Percentiles rank a stretch among this genome's conserved stretches.
Evolutionary conservation across 1,140 invertebrate genomes (phyloP).

Genomic region (Protaetia brevitarsis): DNA sequence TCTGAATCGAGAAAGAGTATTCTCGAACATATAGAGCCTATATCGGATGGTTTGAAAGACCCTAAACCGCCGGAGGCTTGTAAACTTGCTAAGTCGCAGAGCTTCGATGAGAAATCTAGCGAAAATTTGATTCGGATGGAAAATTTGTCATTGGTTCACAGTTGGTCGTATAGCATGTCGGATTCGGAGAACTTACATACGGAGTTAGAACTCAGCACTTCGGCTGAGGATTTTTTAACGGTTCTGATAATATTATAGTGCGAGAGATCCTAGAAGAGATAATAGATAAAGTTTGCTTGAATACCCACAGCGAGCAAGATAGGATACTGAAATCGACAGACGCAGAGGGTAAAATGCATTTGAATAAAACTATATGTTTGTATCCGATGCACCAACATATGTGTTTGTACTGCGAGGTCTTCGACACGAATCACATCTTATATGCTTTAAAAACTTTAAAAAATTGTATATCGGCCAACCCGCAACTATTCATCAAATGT

Average conservation of each 20-base stretch:
- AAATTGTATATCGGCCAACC: constrained; percentile 70
- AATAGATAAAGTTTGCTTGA: constrained; percentile 40
- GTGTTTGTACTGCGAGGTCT: constrained; percentile 76
- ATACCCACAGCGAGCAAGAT: constrained; percentile 27
- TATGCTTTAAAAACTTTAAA: constrained; percentile 76
- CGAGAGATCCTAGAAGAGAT: constrained; percentile 41
- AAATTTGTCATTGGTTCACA: constrained; percentile 42
- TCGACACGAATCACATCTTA: constrained; percentile 72
- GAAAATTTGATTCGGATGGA: constrained; percentile 36
- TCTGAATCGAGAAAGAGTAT: constrained; percentile 13
- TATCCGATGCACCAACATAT: constrained; percentile 82
- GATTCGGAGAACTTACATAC: constrained; percentile 39
- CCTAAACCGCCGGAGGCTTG: constrained; percentile 38
- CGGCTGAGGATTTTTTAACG: constrained; percentile 47
- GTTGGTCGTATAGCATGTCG: constrained; percentile 46
- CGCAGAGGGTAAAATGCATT: constrained; percentile 8
- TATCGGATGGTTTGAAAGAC: constrained; percentile 42
- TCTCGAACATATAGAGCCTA: constrained; percentile 42
- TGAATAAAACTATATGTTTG: constrained; percentile 50
- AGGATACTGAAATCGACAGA: neutral
- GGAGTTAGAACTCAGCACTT: constrained; percentile 43
- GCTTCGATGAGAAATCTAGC: constrained; percentile 45
- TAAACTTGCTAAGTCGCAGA: constrained; percentile 48
- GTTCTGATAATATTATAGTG: constrained; percentile 35
- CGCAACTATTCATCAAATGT: constrained; percentile 63